These are phyloP conservation scores for Polymixis lichenea DNA, from an alignment of 2,888 invertebrate genomes.

Conservation along the genomic window DNA sequence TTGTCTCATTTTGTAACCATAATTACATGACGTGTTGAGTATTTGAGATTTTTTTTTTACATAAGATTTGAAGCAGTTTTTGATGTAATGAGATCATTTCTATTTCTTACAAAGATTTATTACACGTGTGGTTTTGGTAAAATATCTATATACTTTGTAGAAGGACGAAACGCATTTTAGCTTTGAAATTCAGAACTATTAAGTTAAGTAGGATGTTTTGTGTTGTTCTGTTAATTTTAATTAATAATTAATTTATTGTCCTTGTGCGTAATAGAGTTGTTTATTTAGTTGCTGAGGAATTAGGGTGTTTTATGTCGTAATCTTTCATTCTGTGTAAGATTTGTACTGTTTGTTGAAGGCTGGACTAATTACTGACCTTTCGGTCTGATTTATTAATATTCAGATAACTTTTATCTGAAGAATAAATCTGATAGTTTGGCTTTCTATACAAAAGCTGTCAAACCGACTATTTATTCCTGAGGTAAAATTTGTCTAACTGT, in stretches of 20 bases:
- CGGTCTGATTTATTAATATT: no score
- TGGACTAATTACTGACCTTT: not conserved
- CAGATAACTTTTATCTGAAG: no score
- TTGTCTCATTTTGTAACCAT: not conserved
- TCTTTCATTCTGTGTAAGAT: conserved; percentile 25
- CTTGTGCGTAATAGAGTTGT: conserved; percentile 42
- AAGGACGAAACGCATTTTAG: not conserved
- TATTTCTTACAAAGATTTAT: not conserved
- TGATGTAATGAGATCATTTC: not conserved
- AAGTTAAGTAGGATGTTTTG: not conserved
- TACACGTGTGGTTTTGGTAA: not conserved
- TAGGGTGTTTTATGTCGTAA: conserved; percentile 6
- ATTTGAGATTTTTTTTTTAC: not conserved
- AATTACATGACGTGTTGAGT: not conserved
- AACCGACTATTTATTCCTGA: no score
- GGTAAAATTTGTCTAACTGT: no score
- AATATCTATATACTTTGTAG: no score
- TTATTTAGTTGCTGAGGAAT: conserved; percentile 44
- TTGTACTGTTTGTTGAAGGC: conserved; percentile 2
- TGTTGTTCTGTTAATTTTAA: not conserved
- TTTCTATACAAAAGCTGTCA: no score
- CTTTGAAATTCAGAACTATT: conserved; percentile 26
- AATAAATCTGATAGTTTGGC: no score
- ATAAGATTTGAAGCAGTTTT: not conserved
- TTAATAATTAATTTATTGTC: conserved; percentile 56